phyloP scores from a whole-genome alignment of 2,888 invertebrate genomes.

The Pachymerium ferrugineum region DNA sequence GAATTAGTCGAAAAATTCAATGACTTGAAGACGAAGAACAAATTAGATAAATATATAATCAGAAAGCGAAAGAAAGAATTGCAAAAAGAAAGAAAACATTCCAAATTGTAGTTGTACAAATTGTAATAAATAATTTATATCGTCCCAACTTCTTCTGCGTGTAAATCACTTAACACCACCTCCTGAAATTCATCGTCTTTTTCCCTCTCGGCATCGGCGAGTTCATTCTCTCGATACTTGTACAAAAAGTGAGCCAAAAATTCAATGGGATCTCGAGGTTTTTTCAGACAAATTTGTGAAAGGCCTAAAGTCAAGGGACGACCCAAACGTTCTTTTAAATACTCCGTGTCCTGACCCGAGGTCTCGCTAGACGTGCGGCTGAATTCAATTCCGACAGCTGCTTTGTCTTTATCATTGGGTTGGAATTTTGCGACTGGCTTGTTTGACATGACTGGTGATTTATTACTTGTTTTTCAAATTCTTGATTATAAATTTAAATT shows the following conservation, averaged over 20 bases:
- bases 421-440: not conserved
- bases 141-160: not conserved
- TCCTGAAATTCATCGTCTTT: not conserved
- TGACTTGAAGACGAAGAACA: not conserved
- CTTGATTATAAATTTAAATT: too few species aligned
- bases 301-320: not conserved
- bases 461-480: too few species aligned
- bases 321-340: not conserved
- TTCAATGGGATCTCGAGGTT: slow-evolving; percentile 16
- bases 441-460: too few species aligned
- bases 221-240: not conserved
- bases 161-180: not conserved
- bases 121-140: not conserved
- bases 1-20: slow-evolving; percentile 5
- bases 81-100: not conserved
- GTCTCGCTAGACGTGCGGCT: not conserved
- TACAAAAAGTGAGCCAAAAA: slow-evolving; percentile 25
- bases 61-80: slow-evolving; percentile 22
- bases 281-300: slow-evolving; percentile 1
- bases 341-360: slow-evolving; percentile 15
- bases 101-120: not conserved
- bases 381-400: not conserved
- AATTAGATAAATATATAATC: slow-evolving; percentile 28
- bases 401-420: not conserved
- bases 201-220: slow-evolving; percentile 17